Evolutionary conservation across 2,113 vertebrate genomes (phyloP).

Genomic region (Megaleporinus macrocephalus): DNA sequence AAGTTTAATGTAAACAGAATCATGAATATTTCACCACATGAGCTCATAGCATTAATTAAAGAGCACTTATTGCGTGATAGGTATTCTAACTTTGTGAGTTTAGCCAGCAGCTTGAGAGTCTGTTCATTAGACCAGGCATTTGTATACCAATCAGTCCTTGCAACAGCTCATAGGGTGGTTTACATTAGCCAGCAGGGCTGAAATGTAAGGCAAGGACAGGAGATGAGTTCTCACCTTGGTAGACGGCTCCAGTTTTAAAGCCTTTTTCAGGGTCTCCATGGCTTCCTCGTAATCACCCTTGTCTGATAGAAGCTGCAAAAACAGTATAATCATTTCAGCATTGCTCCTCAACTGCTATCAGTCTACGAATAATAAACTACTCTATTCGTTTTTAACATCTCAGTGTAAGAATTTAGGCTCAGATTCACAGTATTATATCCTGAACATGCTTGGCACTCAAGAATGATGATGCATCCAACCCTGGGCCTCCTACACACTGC

Average conservation of each 20-base stretch:
- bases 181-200: constrained; percentile 4
- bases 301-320: constrained; percentile 82
- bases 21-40: constrained; percentile 12
- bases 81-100: constrained; percentile 3
- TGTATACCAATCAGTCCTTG: constrained; percentile 21
- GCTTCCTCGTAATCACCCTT: constrained; percentile 81
- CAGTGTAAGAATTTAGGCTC: not conserved
- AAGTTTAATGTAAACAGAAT: constrained; percentile 23
- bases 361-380: too few relatives aligned
- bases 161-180: constrained; percentile 23
- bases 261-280: constrained; percentile 78
- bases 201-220: constrained; percentile 19
- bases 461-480: not conserved
- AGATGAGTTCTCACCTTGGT: constrained; percentile 77
- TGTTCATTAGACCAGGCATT: not conserved
- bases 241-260: constrained; percentile 85
- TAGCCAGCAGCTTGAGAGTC: not conserved
- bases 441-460: not conserved
- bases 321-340: constrained; percentile 22
- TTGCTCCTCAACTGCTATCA: not conserved
- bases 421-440: not conserved
- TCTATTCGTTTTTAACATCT: too few relatives aligned
- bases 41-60: constrained; percentile 14
- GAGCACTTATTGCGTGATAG: not conserved
- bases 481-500: not conserved